Conservation (phyloP, 2,113 vertebrate genomes). For the Pipa parva region DNA sequence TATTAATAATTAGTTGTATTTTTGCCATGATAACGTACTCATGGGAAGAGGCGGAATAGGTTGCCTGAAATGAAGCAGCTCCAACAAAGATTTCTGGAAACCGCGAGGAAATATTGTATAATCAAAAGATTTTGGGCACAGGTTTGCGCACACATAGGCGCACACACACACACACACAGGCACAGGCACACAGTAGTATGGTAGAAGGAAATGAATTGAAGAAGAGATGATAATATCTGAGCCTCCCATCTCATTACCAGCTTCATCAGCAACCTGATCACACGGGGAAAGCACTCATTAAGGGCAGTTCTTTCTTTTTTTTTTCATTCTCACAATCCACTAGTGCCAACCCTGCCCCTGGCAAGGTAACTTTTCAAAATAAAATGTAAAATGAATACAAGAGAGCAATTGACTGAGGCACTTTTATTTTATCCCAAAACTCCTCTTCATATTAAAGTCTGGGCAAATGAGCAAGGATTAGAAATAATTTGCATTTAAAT, state of each 20-base stretch:
- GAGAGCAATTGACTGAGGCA: slow-evolving; percentile 50
- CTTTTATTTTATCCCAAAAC: slow-evolving; percentile 55
- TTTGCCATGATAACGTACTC: too few relatives aligned
- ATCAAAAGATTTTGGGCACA: neutral
- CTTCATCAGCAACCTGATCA: slow-evolving; percentile 52
- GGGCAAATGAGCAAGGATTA: slow-evolving; percentile 32
- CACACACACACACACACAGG: neutral
- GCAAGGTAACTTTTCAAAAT: slow-evolving; percentile 61
- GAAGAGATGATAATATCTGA: neutral
- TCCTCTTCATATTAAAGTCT: slow-evolving; percentile 44
- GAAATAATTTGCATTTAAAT: slow-evolving; percentile 36
- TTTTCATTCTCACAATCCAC: slow-evolving; percentile 51
- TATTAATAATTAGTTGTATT: neutral
- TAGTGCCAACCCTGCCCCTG: slow-evolving; percentile 59
- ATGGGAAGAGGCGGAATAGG: too few relatives aligned
- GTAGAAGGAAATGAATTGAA: neutral
- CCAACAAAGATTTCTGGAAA: too few relatives aligned
- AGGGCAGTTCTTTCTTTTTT: slow-evolving; percentile 54
- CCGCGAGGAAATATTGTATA: neutral
- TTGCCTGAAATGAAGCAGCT: too few relatives aligned
- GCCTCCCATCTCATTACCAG: slow-evolving; percentile 50
- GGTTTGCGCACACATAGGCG: neutral
- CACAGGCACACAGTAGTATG: neutral
- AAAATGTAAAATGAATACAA: slow-evolving; percentile 59
- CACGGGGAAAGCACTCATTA: slow-evolving; percentile 53